These are phyloP conservation scores for Chelon auratus DNA, from an alignment of 2,797 vertebrate genomes.

Conservation along the genomic window DNA sequence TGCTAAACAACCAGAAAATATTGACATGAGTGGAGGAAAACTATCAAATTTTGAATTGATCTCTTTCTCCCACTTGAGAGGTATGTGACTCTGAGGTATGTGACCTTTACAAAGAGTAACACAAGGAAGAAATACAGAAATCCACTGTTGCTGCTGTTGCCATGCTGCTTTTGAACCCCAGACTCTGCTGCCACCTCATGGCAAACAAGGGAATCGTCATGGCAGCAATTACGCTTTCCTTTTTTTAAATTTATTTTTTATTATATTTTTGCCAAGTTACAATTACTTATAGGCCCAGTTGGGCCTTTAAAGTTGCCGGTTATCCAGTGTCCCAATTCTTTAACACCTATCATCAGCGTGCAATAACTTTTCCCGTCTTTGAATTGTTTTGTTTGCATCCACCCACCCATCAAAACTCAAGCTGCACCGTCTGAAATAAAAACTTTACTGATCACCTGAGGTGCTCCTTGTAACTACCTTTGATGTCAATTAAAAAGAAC, in stretches of 20 bases:
- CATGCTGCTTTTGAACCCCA: not conserved
- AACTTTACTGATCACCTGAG: constrained; percentile 41
- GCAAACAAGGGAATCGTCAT: constrained; percentile 14
- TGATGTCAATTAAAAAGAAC: constrained; percentile 53
- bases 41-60: too few species aligned
- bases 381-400: constrained; percentile 35
- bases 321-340: not conserved
- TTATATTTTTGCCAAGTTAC: not conserved
- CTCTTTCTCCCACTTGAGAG: not conserved
- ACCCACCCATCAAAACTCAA: constrained; percentile 25
- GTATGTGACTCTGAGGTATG: not conserved
- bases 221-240: not conserved
- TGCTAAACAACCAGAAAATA: too few species aligned
- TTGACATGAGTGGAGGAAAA: too few species aligned
- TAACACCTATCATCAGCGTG: constrained; percentile 16
- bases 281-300: not conserved
- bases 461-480: constrained; percentile 50
- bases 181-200: constrained; percentile 69
- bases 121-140: constrained; percentile 1
- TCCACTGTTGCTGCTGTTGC: not conserved
- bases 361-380: constrained; percentile 12
- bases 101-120: constrained; percentile 15
- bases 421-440: constrained; percentile 43
- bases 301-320: not conserved
- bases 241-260: not conserved